A percentile compares a stretch with the other conserved stretches of the same genome.
Conservation (phyloP, 2,888 invertebrate species). For the Ellobium chinense region DNA sequence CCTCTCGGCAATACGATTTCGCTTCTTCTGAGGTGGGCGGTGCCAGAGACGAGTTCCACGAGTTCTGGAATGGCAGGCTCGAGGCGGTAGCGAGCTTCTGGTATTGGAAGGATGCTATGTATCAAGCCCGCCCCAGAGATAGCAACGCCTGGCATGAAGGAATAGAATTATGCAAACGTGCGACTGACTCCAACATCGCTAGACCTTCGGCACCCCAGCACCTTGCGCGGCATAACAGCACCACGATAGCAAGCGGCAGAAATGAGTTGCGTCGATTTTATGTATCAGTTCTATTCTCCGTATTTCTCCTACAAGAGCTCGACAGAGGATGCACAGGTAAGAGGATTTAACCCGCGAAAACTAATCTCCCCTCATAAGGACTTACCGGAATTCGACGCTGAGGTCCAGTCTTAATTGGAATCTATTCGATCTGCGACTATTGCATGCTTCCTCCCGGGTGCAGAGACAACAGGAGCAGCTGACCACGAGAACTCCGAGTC, state of each 20-base stretch:
- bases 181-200: slow-evolving; percentile 33
- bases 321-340: slow-evolving; percentile 56
- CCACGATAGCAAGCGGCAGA: slow-evolving; percentile 17
- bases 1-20: not conserved
- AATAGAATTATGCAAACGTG: slow-evolving; percentile 40
- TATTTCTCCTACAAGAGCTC: slow-evolving; percentile 58
- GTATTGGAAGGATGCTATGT: slow-evolving; percentile 40
- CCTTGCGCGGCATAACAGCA: slow-evolving; percentile 25
- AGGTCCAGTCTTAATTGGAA: not conserved
- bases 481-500: not conserved
- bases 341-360: slow-evolving; percentile 1
- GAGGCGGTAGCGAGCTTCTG: slow-evolving; percentile 34
- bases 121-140: slow-evolving; percentile 34
- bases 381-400: not conserved
- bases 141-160: slow-evolving; percentile 40
- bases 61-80: slow-evolving; percentile 43
- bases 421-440: not conserved
- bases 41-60: slow-evolving; percentile 13
- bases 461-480: not conserved
- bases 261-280: slow-evolving; percentile 59
- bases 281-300: slow-evolving; percentile 61
- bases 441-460: not conserved
- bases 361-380: not conserved
- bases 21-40: slow-evolving; percentile 21
- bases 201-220: slow-evolving; percentile 21